phyloP scores from a whole-genome alignment of 1,140 invertebrate species.

The Lordiphosa mommai region DNA sequence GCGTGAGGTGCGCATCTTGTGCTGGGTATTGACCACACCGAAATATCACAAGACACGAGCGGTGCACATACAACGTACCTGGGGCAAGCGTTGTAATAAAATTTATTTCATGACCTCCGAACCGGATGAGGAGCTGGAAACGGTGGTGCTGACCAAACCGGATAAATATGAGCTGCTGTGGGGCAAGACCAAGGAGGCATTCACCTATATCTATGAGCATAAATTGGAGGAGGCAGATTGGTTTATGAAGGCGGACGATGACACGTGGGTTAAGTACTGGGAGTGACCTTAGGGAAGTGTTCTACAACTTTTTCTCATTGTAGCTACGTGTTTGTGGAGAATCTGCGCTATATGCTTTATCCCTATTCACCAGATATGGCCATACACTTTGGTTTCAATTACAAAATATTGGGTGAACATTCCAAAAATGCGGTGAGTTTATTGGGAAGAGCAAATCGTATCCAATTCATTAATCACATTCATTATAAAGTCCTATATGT shows the following conservation, averaged over 20 bases:
- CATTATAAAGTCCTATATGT: conserved; percentile 90
- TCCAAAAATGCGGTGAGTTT: conserved; percentile 37
- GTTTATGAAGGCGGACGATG: conserved; percentile 97
- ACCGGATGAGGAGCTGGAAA: conserved; percentile 82
- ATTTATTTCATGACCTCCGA: conserved; percentile 92
- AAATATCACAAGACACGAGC: conserved; percentile 93
- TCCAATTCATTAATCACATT: background rate
- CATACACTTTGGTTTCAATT: conserved; percentile 92
- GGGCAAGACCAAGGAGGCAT: conserved; percentile 97
- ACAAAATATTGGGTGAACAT: conserved; percentile 81
- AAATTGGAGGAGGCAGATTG: conserved; percentile 91
- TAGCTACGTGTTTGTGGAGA: conserved; percentile 90
- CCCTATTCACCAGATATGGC: conserved; percentile 85
- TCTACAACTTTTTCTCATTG: background rate
- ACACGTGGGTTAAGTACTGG: conserved; percentile 90
- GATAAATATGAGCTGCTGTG: conserved; percentile 94
- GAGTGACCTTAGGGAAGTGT: conserved; percentile 83
- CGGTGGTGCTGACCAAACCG: conserved; percentile 83
- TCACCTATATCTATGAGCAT: conserved; percentile 90
- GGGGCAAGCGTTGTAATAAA: conserved; percentile 95
- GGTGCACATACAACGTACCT: conserved; percentile 94
- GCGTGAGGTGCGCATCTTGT: conserved; percentile 89
- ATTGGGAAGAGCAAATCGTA: background rate
- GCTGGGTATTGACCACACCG: conserved; percentile 97
- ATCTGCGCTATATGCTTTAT: conserved; percentile 92